Evolutionary conservation across 2,888 invertebrate genomes (phyloP).

Genomic region (Hedychridium roseum): DNA sequence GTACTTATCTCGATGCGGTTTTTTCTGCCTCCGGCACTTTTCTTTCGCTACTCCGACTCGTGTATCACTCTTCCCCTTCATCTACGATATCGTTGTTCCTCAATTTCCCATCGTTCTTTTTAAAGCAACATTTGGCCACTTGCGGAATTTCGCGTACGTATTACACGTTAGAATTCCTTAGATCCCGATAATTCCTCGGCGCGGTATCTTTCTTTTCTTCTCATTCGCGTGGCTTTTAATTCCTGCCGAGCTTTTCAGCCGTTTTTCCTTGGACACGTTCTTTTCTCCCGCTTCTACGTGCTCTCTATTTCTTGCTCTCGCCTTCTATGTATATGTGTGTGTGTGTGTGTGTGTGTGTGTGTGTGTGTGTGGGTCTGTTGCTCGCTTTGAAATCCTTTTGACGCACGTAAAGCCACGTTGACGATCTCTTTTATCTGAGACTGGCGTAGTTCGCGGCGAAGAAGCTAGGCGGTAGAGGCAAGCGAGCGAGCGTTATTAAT

Average conservation of each 20-base stretch:
- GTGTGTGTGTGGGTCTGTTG: slow-evolving; percentile 3
- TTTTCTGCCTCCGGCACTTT: slow-evolving; percentile 26
- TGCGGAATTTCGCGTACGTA: too few relatives aligned
- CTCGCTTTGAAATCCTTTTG: slow-evolving; percentile 35
- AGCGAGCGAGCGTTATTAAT: slow-evolving; percentile 32
- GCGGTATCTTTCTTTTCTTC: too few relatives aligned
- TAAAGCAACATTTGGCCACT: too few relatives aligned
- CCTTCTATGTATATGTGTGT: slow-evolving; percentile 3
- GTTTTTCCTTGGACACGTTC: too few relatives aligned
- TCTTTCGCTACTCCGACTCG: too few relatives aligned
- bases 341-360: background rate
- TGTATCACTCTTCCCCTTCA: too few relatives aligned
- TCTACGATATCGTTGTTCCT: too few relatives aligned
- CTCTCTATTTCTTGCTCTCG: background rate
- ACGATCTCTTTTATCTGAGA: slow-evolving; percentile 29
- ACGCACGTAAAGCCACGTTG: slow-evolving; percentile 22
- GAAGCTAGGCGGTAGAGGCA: slow-evolving; percentile 20
- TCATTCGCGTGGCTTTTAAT: too few relatives aligned
- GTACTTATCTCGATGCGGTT: slow-evolving; percentile 5
- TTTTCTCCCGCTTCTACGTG: slow-evolving; percentile 8
- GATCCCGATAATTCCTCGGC: too few relatives aligned
- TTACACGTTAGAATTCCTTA: too few relatives aligned
- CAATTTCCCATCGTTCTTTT: too few relatives aligned
- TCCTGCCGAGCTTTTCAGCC: too few relatives aligned
- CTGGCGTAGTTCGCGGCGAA: slow-evolving; percentile 8